Evolutionary conservation across 2,113 vertebrate species (phyloP).

Genomic region (Promerops cafer): DNA sequence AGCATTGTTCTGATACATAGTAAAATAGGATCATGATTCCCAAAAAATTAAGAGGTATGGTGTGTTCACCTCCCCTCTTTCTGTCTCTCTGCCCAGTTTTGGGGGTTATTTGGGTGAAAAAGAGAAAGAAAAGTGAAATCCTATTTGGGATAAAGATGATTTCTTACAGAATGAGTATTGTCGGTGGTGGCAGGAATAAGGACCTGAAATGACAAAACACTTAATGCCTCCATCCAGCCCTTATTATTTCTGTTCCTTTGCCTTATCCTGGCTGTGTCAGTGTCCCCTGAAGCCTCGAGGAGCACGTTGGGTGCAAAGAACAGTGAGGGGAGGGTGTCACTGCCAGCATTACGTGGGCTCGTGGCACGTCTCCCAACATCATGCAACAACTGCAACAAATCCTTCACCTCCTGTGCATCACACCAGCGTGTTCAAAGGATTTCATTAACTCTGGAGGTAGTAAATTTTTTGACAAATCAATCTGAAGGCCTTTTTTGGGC

Average conservation of each 20-base stretch:
- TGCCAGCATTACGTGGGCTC: background rate
- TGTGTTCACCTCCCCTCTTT: background rate
- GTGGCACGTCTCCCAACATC: background rate
- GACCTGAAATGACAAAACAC: background rate
- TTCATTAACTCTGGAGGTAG: background rate
- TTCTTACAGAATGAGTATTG: background rate
- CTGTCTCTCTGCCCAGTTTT: background rate
- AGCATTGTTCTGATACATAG: rapidly evolving
- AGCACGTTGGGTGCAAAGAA: background rate
- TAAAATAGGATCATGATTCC: background rate
- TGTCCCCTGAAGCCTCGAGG: background rate
- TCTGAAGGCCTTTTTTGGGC: background rate
- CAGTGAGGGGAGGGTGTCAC: background rate
- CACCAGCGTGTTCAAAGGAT: background rate
- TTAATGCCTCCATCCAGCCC: background rate
- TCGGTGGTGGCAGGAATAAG: background rate
- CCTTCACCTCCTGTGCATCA: background rate
- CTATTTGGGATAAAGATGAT: background rate
- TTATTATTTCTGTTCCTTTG: background rate
- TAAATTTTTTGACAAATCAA: background rate
- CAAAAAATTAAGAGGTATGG: background rate
- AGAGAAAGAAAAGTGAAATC: background rate
- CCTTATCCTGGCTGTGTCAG: rapidly evolving
- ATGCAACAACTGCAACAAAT: background rate
- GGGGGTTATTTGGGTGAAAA: background rate